Evolutionary conservation across 2,888 invertebrate genomes (phyloP).

Genomic region (Drosophila parthenogenetica): DNA sequence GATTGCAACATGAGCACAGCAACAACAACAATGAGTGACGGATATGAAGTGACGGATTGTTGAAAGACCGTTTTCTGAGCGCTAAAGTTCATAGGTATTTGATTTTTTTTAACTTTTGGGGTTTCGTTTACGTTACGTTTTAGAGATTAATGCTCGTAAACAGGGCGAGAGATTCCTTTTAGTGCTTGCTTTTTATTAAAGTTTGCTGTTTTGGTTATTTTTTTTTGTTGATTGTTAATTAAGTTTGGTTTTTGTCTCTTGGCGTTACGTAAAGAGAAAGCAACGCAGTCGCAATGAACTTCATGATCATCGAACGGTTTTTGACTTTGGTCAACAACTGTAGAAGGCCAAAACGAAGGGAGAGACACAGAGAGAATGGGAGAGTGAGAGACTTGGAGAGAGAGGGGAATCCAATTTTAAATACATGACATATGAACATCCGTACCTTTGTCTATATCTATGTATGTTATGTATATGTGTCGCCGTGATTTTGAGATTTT

Average conservation of each 20-base stretch:
- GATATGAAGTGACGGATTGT: slow-evolving; percentile 25
- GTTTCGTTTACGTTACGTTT: slow-evolving; percentile 44
- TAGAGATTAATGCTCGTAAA: slow-evolving; percentile 13
- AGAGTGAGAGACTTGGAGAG: slow-evolving; percentile 20
- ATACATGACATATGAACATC: slow-evolving; percentile 32
- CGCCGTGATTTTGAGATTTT: slow-evolving; percentile 30
- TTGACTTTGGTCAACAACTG: slow-evolving; percentile 71
- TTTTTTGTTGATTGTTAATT: slow-evolving; percentile 65
- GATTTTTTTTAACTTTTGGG: slow-evolving; percentile 13
- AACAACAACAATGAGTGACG: slow-evolving; percentile 32
- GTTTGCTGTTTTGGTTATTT: slow-evolving; percentile 39
- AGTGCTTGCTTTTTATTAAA: slow-evolving; percentile 52
- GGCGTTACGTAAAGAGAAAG: slow-evolving; percentile 77
- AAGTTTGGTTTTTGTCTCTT: slow-evolving; percentile 70
- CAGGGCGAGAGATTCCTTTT: slow-evolving; percentile 54
- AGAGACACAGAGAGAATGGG: slow-evolving; percentile 13
- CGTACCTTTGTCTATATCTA: slow-evolving; percentile 1
- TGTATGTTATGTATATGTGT: slow-evolving; percentile 3
- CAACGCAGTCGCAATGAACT: slow-evolving; percentile 61
- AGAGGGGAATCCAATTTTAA: slow-evolving; percentile 55
- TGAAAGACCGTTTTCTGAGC: slow-evolving; percentile 26
- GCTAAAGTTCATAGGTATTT: slow-evolving; percentile 21
- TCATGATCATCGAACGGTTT: slow-evolving; percentile 78
- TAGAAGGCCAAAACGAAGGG: slow-evolving; percentile 46
- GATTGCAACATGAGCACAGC: slow-evolving; percentile 59